Base-by-base conservation (phyloP, 2,113 vertebrate species). In the Thymallus thymallus region DNA sequence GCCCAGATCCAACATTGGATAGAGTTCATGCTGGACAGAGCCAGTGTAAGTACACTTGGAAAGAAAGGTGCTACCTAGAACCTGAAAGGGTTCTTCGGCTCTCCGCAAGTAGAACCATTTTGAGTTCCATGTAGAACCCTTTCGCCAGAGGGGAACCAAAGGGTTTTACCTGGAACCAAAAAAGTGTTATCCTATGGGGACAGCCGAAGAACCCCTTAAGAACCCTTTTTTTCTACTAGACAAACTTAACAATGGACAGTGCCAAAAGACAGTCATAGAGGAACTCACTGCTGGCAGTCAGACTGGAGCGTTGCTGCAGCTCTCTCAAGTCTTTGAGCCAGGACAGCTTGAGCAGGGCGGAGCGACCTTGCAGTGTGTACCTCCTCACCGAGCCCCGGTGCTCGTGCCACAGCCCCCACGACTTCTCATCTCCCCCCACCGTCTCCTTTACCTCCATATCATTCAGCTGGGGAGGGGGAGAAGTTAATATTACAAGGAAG, bases 271-370 rank as follows among this genome's bases (percentile, higher is more conserved):
- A 58, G 10, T 7, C 9, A 62, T 30, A 18, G 29, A n/a, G 60
- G 4, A 63, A 90, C 96, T 93, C 85, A 98, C 98, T 88, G 95
- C 95, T 96, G 14, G 90, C 4, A 0, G 92, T 91, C 78, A 94
- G 90, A 3, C 89, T 93, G 77, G 93, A 92, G 5, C 92, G 77
- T 65, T 98, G 95, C 87, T 96, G 96, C 14, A 98, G 91, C 71
- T 96, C 94, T 41, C 91, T 89, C 82, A 99, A 93, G 72, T 99
- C 97, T 84, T 95, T 97, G 76, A 98, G 94, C 98, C 98, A 99
- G 1, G 97, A 95, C 65, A 95, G 94, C 85, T 97, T 97, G 81
- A 93, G 90, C 76, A 94, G 89, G 5, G 95, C 86, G 0, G 97
- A 97, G 0, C 94, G 94, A 0, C 96, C 94, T 83, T 98, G 98